Evolutionary conservation across 2,797 vertebrate genomes (phyloP).

Genomic region (Lepus townsendii): DNA sequence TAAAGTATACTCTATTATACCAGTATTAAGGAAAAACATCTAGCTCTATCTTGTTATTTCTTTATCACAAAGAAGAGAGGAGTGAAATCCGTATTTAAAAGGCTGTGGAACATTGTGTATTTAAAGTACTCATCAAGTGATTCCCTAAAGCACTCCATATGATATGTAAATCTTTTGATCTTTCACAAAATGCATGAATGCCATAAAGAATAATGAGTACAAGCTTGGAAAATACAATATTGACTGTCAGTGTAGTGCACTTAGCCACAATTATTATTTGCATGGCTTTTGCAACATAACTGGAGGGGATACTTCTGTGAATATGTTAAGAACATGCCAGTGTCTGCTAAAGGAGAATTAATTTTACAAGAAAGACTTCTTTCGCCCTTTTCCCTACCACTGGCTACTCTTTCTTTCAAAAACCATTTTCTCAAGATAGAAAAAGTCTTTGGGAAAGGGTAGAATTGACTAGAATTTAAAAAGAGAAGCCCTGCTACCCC

Average conservation of each 20-base stretch:
- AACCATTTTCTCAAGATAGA: constrained; percentile 73
- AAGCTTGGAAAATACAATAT: constrained; percentile 90
- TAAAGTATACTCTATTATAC: constrained; percentile 86
- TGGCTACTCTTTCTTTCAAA: constrained; percentile 77
- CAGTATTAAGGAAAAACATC: constrained; percentile 76
- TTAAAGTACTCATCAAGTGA: constrained; percentile 91
- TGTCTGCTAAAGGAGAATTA: constrained; percentile 87
- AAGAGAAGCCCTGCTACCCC: constrained; percentile 63
- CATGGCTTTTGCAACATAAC: constrained; percentile 88
- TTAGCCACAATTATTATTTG: constrained; percentile 90
- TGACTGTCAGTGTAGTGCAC: constrained; percentile 88
- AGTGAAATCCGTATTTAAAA: constrained; percentile 89
- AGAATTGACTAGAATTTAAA: constrained; percentile 75
- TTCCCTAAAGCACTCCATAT: constrained; percentile 91
- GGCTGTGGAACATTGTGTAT: constrained; percentile 87
- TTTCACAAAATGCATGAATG: constrained; percentile 90
- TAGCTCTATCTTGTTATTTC: constrained; percentile 81
- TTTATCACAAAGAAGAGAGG: constrained; percentile 87
- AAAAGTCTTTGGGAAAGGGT: constrained; percentile 59
- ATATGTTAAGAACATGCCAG: constrained; percentile 87
- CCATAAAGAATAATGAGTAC: constrained; percentile 90
- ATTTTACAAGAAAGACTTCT: constrained; percentile 87
- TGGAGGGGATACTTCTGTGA: constrained; percentile 87
- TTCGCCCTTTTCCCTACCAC: constrained; percentile 82
- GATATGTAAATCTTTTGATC: constrained; percentile 92